Evolutionary conservation across 2,113 vertebrate species (phyloP).

Genomic region (Thomomys bottae): DNA sequence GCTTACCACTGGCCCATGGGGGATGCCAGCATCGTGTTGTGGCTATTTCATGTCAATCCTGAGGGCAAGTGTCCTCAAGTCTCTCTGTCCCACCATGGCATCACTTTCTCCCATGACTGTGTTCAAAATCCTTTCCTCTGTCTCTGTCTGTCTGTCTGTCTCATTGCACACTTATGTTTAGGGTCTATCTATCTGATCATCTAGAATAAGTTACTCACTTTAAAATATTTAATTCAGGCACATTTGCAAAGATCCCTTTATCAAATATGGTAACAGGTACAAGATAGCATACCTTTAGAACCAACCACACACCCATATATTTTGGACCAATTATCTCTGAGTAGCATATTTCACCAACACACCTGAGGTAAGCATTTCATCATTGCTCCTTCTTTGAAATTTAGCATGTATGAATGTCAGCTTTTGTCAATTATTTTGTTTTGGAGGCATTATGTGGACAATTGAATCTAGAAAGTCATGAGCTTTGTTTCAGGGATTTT

Average conservation of each 20-base stretch:
- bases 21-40: no score
- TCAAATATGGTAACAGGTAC: not conserved
- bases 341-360: not conserved
- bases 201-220: not conserved
- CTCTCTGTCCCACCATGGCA: not conserved
- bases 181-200: not conserved
- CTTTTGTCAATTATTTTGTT: conserved; percentile 21
- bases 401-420: not conserved
- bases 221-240: not conserved
- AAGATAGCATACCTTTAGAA: no score
- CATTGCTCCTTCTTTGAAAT: not conserved
- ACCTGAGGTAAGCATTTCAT: not conserved
- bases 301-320: no score
- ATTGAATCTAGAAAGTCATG: not conserved
- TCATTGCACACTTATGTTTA: not conserved
- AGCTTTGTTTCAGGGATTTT: not conserved
- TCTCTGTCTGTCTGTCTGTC: no score
- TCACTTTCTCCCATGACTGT: not conserved
- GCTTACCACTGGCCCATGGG: not conserved
- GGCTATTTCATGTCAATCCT: no score
- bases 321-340: not conserved
- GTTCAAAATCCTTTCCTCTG: not conserved
- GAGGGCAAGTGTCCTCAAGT: not conserved
- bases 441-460: not conserved
- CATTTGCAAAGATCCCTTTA: not conserved